These are phyloP conservation scores for Diachasmimorpha longicaudata DNA, from an alignment of 1,140 invertebrate genomes.

Conservation along the genomic window DNA sequence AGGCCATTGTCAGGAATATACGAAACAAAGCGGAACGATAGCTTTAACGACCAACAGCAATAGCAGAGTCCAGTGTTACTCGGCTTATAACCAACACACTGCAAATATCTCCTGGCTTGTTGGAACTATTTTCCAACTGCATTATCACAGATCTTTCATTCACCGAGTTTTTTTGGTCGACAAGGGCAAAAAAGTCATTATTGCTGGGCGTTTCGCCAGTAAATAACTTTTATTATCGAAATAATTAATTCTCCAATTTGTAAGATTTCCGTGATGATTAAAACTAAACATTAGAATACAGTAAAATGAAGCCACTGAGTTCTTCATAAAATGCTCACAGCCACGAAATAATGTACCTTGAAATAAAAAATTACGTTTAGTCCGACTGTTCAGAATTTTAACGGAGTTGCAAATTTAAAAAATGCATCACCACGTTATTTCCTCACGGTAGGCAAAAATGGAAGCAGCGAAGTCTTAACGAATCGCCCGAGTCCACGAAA, in stretches of 20 bases:
- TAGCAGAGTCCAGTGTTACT: too few species aligned
- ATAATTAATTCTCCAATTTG: not conserved
- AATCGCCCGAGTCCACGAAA: not conserved
- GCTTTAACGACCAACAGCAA: too few species aligned
- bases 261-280: not conserved
- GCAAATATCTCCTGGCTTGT: too few species aligned
- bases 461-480: not conserved
- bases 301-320: not conserved
- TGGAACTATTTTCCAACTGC: too few species aligned
- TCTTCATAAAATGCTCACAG: not conserved
- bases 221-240: not conserved
- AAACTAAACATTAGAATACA: not conserved
- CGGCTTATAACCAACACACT: too few species aligned
- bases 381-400: not conserved
- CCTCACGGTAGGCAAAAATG: not conserved
- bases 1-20: not conserved
- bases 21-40: not conserved
- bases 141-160: too few species aligned
- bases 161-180: too few species aligned
- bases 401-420: not conserved
- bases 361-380: not conserved
- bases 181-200: too few species aligned
- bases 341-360: not conserved
- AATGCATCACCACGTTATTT: not conserved
- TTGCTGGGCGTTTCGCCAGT: too few species aligned